Percentiles rank a stretch among this genome's conserved stretches.
Evolutionary conservation across 2,113 vertebrate species (phyloP).

Genomic region (Notothenia rossii): DNA sequence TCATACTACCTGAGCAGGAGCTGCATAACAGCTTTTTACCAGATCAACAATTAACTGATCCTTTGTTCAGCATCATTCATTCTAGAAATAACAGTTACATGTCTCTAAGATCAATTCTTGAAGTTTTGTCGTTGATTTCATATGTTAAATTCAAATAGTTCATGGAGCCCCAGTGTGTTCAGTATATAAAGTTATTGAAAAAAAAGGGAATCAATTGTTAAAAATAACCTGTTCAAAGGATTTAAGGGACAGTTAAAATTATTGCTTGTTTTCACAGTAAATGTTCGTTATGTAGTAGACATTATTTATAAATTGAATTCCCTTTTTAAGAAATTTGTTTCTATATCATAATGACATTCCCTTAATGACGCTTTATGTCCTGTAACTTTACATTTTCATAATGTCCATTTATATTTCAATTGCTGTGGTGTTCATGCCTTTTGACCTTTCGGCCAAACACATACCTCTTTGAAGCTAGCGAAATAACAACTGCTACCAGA

Average conservation of each 20-base stretch:
- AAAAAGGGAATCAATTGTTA: too few relatives aligned
- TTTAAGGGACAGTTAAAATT: too few relatives aligned
- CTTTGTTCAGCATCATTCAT: not conserved
- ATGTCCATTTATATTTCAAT: not conserved
- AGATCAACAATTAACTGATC: not conserved
- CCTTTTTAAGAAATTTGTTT: not conserved
- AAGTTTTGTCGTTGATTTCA: not conserved
- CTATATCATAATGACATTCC: not conserved
- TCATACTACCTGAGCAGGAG: slow-evolving; percentile 60
- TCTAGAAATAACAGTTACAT: not conserved
- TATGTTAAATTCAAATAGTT: not conserved
- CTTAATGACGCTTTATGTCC: not conserved
- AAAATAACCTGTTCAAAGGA: too few relatives aligned
- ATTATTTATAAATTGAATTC: not conserved
- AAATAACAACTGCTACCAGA: not conserved
- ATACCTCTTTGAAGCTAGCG: not conserved
- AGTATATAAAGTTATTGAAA: too few relatives aligned
- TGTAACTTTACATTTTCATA: not conserved
- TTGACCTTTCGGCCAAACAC: not conserved
- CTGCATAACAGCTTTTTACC: slow-evolving; percentile 15
- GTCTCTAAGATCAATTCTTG: slow-evolving; percentile 3
- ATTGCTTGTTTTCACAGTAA: too few relatives aligned
- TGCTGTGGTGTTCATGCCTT: not conserved
- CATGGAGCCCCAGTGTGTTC: too few relatives aligned
- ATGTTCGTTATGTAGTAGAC: too few relatives aligned